Conservation (phyloP, 1,140 invertebrate species). For the Hesperophylax magnus region DNA sequence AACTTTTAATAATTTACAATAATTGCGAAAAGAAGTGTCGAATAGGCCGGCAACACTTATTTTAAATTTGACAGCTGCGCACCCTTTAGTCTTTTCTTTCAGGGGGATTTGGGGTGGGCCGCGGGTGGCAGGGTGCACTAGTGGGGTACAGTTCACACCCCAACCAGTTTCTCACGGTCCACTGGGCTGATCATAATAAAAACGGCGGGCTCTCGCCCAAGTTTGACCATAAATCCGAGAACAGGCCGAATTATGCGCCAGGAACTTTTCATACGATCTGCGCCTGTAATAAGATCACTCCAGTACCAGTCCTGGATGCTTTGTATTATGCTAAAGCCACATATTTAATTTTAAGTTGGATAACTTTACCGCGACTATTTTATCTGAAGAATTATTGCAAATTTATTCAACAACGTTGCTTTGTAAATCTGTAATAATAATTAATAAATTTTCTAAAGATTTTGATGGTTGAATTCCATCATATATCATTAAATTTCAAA, state of each 20-base stretch:
- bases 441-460: too few species aligned
- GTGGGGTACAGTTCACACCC: constrained; percentile 47
- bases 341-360: constrained; percentile 11
- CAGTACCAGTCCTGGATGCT: not conserved
- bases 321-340: constrained; percentile 14
- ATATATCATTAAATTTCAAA: too few species aligned
- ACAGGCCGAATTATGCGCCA: constrained; percentile 49
- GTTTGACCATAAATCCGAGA: constrained; percentile 72
- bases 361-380: not conserved
- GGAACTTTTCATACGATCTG: constrained; percentile 37
- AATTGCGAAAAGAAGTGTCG: constrained; percentile 13
- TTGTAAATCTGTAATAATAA: too few species aligned
- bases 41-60: constrained; percentile 16
- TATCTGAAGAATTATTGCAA: too few species aligned
- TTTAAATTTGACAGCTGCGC: constrained; percentile 55
- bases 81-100: constrained; percentile 44
- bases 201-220: constrained; percentile 62
- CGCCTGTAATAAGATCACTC: constrained; percentile 32
- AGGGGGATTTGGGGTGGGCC: constrained; percentile 12
- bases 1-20: too few species aligned
- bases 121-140: constrained; percentile 26
- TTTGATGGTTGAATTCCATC: too few species aligned
- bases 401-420: too few species aligned
- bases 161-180: constrained; percentile 68
- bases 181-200: constrained; percentile 73